Evolutionary conservation across 2,888 invertebrate species (phyloP).

Genomic region (Platypus cylindrus): DNA sequence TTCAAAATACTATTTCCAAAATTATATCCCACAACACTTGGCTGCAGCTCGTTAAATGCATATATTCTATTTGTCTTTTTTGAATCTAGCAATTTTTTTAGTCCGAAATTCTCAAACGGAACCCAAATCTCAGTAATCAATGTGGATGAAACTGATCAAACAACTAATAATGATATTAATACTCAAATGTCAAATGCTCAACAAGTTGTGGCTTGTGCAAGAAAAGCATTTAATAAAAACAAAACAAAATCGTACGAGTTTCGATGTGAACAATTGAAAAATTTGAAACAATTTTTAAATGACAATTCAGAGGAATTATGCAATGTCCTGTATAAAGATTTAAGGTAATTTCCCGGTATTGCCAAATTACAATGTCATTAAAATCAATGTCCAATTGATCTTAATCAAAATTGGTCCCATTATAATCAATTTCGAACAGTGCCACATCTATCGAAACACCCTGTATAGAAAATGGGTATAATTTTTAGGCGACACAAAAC

Average conservation of each 20-base stretch:
- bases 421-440: too few species aligned
- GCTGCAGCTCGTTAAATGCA: too few species aligned
- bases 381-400: slow-evolving; percentile 20
- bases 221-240: slow-evolving; percentile 64
- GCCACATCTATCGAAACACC: too few species aligned
- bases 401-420: too few species aligned
- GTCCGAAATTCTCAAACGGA: slow-evolving; percentile 9
- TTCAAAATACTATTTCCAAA: too few species aligned
- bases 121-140: slow-evolving; percentile 10
- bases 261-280: slow-evolving; percentile 43
- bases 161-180: too few species aligned
- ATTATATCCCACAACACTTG: too few species aligned
- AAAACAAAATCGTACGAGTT: slow-evolving; percentile 67
- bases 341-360: slow-evolving; percentile 30
- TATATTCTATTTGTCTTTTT: too few species aligned
- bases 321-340: slow-evolving; percentile 51
- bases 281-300: slow-evolving; percentile 51
- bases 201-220: slow-evolving; percentile 13
- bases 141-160: slow-evolving; percentile 4
- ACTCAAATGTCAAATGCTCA: too few species aligned
- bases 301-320: slow-evolving; percentile 71
- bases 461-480: too few species aligned
- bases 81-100: too few species aligned
- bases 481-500: slow-evolving; percentile 49
- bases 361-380: background rate